Evolutionary conservation across 2,113 vertebrate species (phyloP), one percentile per base, ranked within the genome.

Genomic region (Stigmatopora argus): DNA sequence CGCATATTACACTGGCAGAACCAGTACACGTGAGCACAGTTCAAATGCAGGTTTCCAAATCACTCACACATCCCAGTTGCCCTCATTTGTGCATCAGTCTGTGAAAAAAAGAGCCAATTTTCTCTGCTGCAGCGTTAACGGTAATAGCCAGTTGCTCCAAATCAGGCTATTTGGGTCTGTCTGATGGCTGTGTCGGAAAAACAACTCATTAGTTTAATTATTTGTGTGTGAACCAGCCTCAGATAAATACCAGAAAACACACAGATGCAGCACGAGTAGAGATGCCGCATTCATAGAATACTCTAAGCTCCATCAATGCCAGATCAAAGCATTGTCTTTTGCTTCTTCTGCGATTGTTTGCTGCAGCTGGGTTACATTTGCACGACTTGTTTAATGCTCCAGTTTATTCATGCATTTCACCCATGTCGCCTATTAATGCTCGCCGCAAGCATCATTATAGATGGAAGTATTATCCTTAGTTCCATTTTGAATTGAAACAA

Each of bases 1-100:
- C 41, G 59, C 77, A 66, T 72, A 67, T 44, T 75, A 77, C 48
- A 83, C 73, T 86, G 82, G 71, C 60, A 47, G 60, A 60, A 74
- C 26, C 21, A 66, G 51, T 34, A 18, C 67, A 51, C 56, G 65
- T 73, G 67, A 76, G 38, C 46, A 65, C 79, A 64, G 78, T 83
- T 84, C 69, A 84, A 60, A 66, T 1, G 5, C 60, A 69, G 80
- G 71, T 77, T 74, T 75, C 48, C 23, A 44, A 34, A 65, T 46
- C 62, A 69, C 70, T 81, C 65, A 65, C 66, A 77, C 26, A 55
- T 47, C 68, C 68, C 48, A 4, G 45, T 14, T 52, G 38, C 48
- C 70, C 64, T 79, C 49, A 65, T 77, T 73, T 71, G 72, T 34
- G 62, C 53, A 71, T 60, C 21, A 34, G 67, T 38, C 34, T 64